Evolutionary conservation across 64 coral and sea anemone species (phyloP), one percentile per base, ranked within the genome.

Genomic region (Actinia equina): DNA sequence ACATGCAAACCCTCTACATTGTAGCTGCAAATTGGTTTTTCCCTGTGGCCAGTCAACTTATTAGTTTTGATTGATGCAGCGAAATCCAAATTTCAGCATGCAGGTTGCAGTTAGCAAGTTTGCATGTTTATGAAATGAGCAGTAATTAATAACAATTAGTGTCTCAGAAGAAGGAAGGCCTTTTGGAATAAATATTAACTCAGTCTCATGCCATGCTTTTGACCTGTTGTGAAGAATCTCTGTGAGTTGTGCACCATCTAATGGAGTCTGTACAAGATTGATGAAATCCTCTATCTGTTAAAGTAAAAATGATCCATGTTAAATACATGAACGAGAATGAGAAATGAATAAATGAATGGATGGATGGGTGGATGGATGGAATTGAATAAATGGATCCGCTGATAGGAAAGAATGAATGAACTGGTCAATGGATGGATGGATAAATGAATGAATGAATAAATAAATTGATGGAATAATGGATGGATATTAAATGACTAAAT

Each of bases 201-300:
- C 19, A 23, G 7, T 14, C 4, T 23, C 19, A 65, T 7, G 60
- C 20, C 60, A 63, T 63, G 20, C 18, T 63, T 3, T 26, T 74
- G 69, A 99, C 97, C 97, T 92, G 63, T 64, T 99, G 42, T 99
- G 97, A 87, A 99, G 89, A 51, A 99, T 99, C n/a, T 99, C 97
- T 52, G 91, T 92, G 16, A 99, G 84, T 18, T 95, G 91, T 2
- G 93, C 49, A 1, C 97, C 97, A 93, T 99, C 97, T 44, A 99
- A 23, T 11, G 97, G 97, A 59, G 97, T 95, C 51, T 99, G 97
- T 22, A 86, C 74, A 60, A 99, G 87, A 80, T 77, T 95, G 43
- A 99, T 86, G 61, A 99, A 99, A 82, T 99, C 97, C 26, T 99
- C 93, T 67, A 93, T 86, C 97, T 99, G 69, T 41, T 27, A 30